These are phyloP conservation scores for Pseudorhombus dupliciocellatus DNA, from an alignment of 2,113 vertebrate species.

Conservation along the genomic window DNA sequence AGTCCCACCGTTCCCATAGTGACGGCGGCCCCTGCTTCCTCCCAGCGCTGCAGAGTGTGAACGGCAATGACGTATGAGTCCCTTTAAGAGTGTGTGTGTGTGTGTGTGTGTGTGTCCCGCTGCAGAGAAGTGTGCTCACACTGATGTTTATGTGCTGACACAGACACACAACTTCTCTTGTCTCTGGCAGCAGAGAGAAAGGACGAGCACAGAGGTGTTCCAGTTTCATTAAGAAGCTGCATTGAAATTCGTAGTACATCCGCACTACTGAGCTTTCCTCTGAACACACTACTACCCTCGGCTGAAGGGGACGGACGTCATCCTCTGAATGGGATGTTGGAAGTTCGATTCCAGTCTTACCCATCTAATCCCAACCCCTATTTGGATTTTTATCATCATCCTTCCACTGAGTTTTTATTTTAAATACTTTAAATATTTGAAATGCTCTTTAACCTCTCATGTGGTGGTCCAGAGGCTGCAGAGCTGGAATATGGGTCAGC, in stretches of 20 bases:
- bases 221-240: neutral
- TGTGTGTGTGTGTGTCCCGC: conserved; percentile 23
- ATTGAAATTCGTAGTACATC: neutral
- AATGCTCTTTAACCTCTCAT: conserved; percentile 27
- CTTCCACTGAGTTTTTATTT: too few relatives aligned
- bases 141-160: conserved; percentile 7
- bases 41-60: conserved; percentile 33
- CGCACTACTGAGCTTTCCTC: too few relatives aligned
- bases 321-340: too few relatives aligned
- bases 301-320: too few relatives aligned
- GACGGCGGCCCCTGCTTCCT: conserved; percentile 35
- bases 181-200: conserved; percentile 2
- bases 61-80: conserved; percentile 20
- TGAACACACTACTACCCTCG: too few relatives aligned
- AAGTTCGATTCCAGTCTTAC: neutral
- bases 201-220: neutral
- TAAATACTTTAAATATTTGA: too few relatives aligned
- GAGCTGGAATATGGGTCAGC: conserved; percentile 64
- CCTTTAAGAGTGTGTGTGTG: conserved; percentile 1
- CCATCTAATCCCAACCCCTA: too few relatives aligned
- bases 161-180: neutral
- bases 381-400: too few relatives aligned
- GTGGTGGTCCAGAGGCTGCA: conserved; percentile 38
- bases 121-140: conserved; percentile 15
- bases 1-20: conserved; percentile 59